Evolutionary conservation across 2,113 vertebrate species (phyloP).

Genomic region (Equus przewalskii): DNA sequence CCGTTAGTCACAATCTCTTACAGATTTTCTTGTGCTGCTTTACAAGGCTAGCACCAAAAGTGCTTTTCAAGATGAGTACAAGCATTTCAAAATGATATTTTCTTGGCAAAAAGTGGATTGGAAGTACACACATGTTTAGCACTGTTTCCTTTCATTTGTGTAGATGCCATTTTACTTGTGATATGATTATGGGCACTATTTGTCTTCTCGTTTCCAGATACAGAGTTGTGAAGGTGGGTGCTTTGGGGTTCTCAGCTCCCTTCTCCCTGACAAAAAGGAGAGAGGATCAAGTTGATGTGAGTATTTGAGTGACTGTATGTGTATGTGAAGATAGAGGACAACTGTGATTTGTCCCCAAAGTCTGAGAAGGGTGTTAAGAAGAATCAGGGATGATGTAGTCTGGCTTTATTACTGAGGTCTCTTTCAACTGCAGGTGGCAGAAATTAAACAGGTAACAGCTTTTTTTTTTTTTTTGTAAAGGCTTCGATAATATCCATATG

Average conservation of each 20-base stretch:
- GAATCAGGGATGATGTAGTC: background rate
- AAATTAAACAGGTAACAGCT: conserved; percentile 25
- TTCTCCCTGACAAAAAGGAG: background rate
- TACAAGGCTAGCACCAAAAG: background rate
- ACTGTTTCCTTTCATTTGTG: background rate
- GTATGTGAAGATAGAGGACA: background rate
- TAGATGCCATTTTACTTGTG: background rate
- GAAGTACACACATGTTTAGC: background rate
- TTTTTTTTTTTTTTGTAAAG: background rate
- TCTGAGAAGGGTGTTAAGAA: background rate
- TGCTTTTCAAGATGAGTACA: background rate
- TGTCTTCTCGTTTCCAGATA: background rate
- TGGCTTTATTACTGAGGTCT: background rate
- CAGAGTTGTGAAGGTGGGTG: background rate
- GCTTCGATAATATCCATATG: background rate
- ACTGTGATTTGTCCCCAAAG: background rate
- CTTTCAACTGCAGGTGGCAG: background rate
- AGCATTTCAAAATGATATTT: conserved; percentile 28
- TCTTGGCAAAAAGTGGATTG: background rate
- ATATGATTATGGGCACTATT: background rate
- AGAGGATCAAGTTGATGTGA: background rate
- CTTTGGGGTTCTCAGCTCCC: background rate
- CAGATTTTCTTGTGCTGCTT: background rate
- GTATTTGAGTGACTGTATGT: background rate
- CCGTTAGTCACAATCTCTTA: background rate